Base-by-base conservation (phyloP, 2,113 vertebrate species). In the Xiphias gladius region DNA sequence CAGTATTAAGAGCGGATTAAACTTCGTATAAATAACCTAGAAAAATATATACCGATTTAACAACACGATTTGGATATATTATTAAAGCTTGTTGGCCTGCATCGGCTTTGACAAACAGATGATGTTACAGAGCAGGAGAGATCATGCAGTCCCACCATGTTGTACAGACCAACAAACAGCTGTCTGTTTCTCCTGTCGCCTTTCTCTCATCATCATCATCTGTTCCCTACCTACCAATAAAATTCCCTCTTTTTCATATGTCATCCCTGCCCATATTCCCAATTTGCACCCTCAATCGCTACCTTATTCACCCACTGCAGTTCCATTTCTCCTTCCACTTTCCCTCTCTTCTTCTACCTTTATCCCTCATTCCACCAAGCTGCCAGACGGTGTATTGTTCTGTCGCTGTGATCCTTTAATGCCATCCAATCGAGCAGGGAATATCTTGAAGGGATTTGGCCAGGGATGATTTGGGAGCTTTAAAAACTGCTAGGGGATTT, bases 391-490 rank as follows among this genome's bases (percentile, higher is more conserved):
- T 80, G 92, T 89, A 94, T 95, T 95, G 93, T 94, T 95, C 94
- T 87, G 91, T 92, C 80, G 52, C 89, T 82, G 91, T 93, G 91
- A 95, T 95, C 95, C 94, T 84, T 93, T 96, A 95, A 96, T 95
- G 92, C 94, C 89, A 87, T 91, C 93, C 95, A 94, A 95, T 95
- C 91, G 88, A 95, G 93, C 90, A 54, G 85, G 91, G 95, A 94
- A 94, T 94, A 95, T 95, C 94, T 96, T 95, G 94, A 95, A 92
- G 92, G 95, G 95, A 95, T 96, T 96, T 96, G 91, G 91, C 81
- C 80, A 69, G 89, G 89, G 92, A 92, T 95, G 94, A 96, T 95
- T 95, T 93, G 88, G 88, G 92, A 88, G 93, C 88, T 95, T 95
- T 95, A 95, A 95, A 94, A 94, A 94, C 91, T 85, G 91, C 84